Evolutionary conservation across 1,140 invertebrate species (phyloP).

Genomic region (Oryzaephilus surinamensis): DNA sequence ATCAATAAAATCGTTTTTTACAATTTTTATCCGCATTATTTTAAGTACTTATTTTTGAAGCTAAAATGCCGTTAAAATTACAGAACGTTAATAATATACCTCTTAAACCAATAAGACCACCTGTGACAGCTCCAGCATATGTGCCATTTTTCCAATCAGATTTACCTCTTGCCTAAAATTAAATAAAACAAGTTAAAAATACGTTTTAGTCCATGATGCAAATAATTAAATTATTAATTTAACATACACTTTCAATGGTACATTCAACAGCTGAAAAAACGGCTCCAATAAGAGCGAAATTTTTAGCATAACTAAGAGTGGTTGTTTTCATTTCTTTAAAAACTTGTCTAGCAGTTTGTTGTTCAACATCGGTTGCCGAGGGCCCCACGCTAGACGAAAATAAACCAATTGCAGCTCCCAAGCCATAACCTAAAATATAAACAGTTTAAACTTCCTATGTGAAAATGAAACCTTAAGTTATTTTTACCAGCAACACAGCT

Average conservation of each 20-base stretch:
- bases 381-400: slow-evolving; percentile 95
- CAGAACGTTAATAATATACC: slow-evolving; percentile 49
- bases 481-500: slow-evolving; percentile 86
- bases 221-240: slow-evolving; percentile 3
- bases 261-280: slow-evolving; percentile 92
- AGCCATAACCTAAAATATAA: slow-evolving; percentile 70
- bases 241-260: slow-evolving; percentile 72
- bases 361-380: slow-evolving; percentile 64
- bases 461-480: slow-evolving; percentile 40
- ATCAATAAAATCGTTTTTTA: no score
- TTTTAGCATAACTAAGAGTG: slow-evolving; percentile 89
- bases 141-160: slow-evolving; percentile 95
- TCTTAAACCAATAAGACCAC: slow-evolving; percentile 89
- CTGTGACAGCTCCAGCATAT: slow-evolving; percentile 85
- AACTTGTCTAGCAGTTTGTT: slow-evolving; percentile 75
- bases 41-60: neutral
- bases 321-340: slow-evolving; percentile 86
- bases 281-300: slow-evolving; percentile 90
- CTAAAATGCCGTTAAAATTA: no score
- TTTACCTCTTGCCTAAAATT: slow-evolving; percentile 73
- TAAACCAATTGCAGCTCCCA: slow-evolving; percentile 87
- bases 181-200: slow-evolving; percentile 3
- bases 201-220: no score
- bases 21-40: no score
- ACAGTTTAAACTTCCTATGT: neutral